Evolutionary conservation across 2,888 invertebrate genomes (phyloP), one percentile per base, ranked within the genome.

Genomic region (Cynaeus angustus): DNA sequence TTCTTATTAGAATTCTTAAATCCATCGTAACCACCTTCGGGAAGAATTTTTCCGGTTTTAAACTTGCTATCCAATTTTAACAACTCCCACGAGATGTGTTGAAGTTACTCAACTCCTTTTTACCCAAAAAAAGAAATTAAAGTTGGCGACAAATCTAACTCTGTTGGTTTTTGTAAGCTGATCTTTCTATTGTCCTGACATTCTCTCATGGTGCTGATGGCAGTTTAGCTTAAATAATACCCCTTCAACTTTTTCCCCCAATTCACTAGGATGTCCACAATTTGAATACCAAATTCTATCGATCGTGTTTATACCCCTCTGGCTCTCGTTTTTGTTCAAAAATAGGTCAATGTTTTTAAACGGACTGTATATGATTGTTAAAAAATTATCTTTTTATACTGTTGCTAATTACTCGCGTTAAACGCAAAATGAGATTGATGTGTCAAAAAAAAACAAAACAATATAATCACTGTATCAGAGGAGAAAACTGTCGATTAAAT

Each of bases 251-350:
- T 56, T 56, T 56, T 21, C 26, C 56, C 26, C 41, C 41, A 8
- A 56, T 43, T 6, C 56, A 16, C 12, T 43, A 26, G 56, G 16
- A 56, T 43, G 41, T 56, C 33, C 46, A 46, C 46, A 59, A 73
- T 71, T 73, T 73, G 71, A 73, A 71, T 71, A 73, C 61, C 73
- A 73, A 71, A 73, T 71, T 70, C 67, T 67, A 72, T 72, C 66
- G 72, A 68, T 69, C 67, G 10, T 59, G 59, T 59, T 59, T 59
- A 45, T 45, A 21, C 37, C 46, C 59, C 33, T 12, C 45, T 59
- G 59, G 59, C n/a, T 30, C 46, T 59, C 59, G 12, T 46, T 59
- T 58, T 56, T 59, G 46, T 59, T 12, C 12, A 16, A 12, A 59
- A 59, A 48, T 59, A 46, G 59, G 59, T 59, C 59, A 46, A 16